Evolutionary conservation across 1,140 invertebrate species (phyloP).

Genomic region (Ceratosolen solmsi): DNA sequence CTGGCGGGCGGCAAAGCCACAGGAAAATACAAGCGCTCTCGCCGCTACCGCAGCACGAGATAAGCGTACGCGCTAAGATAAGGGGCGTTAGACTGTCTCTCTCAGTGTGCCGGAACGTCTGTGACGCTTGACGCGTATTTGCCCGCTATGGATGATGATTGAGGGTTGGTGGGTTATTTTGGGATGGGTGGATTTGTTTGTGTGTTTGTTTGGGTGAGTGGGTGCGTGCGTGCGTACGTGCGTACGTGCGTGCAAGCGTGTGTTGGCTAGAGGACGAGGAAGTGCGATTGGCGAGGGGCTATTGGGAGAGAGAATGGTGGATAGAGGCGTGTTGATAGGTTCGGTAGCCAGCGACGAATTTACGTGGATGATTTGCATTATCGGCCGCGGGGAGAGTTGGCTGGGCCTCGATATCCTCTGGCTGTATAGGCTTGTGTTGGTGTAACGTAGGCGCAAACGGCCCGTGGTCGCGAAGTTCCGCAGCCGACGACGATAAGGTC

Average conservation of each 20-base stretch:
- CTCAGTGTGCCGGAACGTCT: too few relatives aligned
- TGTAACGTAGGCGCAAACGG: not conserved
- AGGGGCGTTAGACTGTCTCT: too few relatives aligned
- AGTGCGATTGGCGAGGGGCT: too few relatives aligned
- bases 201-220: too few relatives aligned
- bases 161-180: too few relatives aligned
- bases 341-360: conserved; percentile 31
- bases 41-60: not conserved
- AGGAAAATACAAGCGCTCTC: not conserved
- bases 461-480: not conserved
- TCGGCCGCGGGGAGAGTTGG: not conserved
- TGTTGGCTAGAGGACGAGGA: too few relatives aligned
- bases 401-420: not conserved
- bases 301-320: not conserved
- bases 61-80: not conserved
- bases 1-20: not conserved
- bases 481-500: not conserved
- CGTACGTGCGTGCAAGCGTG: too few relatives aligned
- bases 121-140: too few relatives aligned
- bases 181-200: too few relatives aligned
- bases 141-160: too few relatives aligned
- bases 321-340: not conserved
- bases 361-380: conserved; percentile 42
- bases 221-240: too few relatives aligned
- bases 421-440: not conserved